Evolutionary conservation across 2,888 invertebrate genomes (phyloP), one percentile per base, ranked within the genome.

Genomic region (Lasioglossum zephyrum): DNA sequence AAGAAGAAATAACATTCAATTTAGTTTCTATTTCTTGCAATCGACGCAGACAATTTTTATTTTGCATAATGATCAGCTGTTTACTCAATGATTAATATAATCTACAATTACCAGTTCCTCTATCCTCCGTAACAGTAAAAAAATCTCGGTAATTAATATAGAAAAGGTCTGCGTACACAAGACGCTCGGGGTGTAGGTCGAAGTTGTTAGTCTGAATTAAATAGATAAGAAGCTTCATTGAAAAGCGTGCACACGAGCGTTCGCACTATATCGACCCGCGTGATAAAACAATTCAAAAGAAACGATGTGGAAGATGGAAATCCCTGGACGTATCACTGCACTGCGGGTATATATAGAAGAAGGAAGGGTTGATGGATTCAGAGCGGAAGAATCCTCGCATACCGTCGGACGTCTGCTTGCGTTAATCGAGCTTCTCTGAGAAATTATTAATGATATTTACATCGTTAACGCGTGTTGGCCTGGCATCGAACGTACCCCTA

Each of bases 301-400:
- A 87, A 73, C 78, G 74, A 73, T 53, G 76, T 44, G 77, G 41
- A 84, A 84, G 75, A 82, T 87, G 82, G 81, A 88, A 88, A 87
- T 88, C 82, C 84, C 87, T 53, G 78, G 76, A 79, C 73, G 82
- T 82, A 79, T 87, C 81, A 79, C 87, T 87, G 87, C 87, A 88
- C 87, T 85, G 87, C 87, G 75, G 87, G 69, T 76, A 60, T 84
- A 79, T 75, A 75, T 82, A 70, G n/a, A 69, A 53, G 41, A 77
- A 76, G 76, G 63, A 82, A 86, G 81, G 77, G 79, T 77, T 84
- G 86, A 63, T 22, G 76, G 78, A 87, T 86, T 39, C 83, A 77
- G 81, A 80, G 76, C 81, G 87, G 87, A 87, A 86, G 80, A 86
- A 86, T 86, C 76, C 79, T 76, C 76, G 78, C 57, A 57, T 49